Conservation (phyloP, 1,140 invertebrate genomes). For the Drosophila sp. region DNA sequence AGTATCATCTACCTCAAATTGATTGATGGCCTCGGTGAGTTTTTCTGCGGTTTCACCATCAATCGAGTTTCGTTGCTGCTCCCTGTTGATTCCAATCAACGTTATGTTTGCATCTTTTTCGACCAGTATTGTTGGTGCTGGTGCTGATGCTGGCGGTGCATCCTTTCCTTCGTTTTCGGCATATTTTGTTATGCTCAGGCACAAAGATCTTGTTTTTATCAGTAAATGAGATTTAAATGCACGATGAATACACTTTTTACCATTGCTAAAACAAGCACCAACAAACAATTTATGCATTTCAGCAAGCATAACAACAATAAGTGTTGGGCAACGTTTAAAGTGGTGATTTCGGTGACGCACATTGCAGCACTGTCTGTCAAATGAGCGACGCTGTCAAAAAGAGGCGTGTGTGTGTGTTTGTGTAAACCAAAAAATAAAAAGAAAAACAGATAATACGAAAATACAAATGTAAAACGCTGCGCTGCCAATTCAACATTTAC, state of each 20-base stretch:
- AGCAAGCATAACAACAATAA: slow-evolving; percentile 33
- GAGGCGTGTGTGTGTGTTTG: slow-evolving; percentile 58
- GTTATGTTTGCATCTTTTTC: slow-evolving; percentile 87
- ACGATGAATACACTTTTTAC: slow-evolving; percentile 25
- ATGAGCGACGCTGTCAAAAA: slow-evolving; percentile 50
- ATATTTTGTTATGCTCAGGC: slow-evolving; percentile 13
- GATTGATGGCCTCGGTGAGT: slow-evolving; percentile 89
- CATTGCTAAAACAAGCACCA: slow-evolving; percentile 6
- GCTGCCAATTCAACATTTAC: slow-evolving; percentile 47
- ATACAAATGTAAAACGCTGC: slow-evolving; percentile 48
- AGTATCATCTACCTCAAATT: slow-evolving; percentile 91
- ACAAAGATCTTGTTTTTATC: slow-evolving; percentile 12
- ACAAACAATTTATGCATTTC: slow-evolving; percentile 60
- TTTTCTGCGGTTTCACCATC: slow-evolving; percentile 88
- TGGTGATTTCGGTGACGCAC: neutral
- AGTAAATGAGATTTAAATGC: slow-evolving; percentile 13
- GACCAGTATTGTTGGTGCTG: slow-evolving; percentile 55
- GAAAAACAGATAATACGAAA: slow-evolving; percentile 48
- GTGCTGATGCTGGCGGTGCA: neutral
- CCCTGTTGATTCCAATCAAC: slow-evolving; percentile 94
- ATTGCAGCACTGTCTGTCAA: slow-evolving; percentile 54
- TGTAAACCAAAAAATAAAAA: slow-evolving; percentile 70
- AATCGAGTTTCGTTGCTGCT: slow-evolving; percentile 92
- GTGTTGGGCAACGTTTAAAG: slow-evolving; percentile 46
- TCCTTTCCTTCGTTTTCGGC: neutral